Evolutionary conservation across 2,113 vertebrate species (phyloP), one percentile per base, ranked within the genome.

Genomic region (Gymnogyps californianus): DNA sequence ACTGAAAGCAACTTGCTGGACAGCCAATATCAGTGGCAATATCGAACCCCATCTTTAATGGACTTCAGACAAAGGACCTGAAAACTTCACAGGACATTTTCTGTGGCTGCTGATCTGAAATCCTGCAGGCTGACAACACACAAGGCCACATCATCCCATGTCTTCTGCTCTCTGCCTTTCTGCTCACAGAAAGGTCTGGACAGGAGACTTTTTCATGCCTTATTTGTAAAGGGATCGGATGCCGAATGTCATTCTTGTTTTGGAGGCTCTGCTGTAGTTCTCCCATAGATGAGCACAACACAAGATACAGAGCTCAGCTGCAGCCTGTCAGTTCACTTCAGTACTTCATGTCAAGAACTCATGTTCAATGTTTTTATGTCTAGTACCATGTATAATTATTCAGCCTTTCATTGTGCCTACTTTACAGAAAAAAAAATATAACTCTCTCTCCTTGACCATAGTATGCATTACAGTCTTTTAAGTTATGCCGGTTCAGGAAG

Each of bases 301-400:
- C 15, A 79, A 51, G 57, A 70, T 8, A 58, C 24, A 54, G 44
- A 82, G 51, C 38, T 89, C 62, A 81, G 62, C 32, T 88, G 54
- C 38, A 80, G 42, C 24, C 24, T 88, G 54, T 42, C 84, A 77
- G 16, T 47, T 91, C 38, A 10, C 32, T 85, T 96, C 62, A 91
- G 42, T 82, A 32, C 54, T 95, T 91, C 83, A 82, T 36, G 28
- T 86, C 75, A 93, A 74, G 67, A 80, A 51, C 38, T 38, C 38
- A 38, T 38, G 38, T 38, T 38, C 25, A 20, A 16, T 13, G 15
- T 40, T 92, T 92, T 82, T 62, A 17, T 55, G 10, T 85, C 51
- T 85, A 42, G 16, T 65, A 44, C 15, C 17, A 34, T 9, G 21
- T 46, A 55, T 42, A 89, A 76, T 91, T 84, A 77, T 83, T 79